Base-by-base conservation (phyloP, 1,140 invertebrate genomes). In the Palaemon carinicauda region DNA sequence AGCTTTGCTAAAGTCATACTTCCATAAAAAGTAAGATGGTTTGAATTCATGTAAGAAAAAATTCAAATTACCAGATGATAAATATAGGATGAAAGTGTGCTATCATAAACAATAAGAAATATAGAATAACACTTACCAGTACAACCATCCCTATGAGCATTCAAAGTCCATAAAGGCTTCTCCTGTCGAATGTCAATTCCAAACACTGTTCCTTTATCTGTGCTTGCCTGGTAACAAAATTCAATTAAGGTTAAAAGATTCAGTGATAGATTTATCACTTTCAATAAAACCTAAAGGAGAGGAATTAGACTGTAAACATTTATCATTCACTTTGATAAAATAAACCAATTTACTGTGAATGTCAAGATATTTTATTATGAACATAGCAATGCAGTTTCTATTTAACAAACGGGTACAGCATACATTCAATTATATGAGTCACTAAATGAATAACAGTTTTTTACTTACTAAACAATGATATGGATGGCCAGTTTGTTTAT, bases 91-190 rank as follows among this genome's bases (percentile, higher is more conserved):
- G 17, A 21, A 54, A 24, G 10, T 12, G 3, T 24, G 15, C 21
- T 14, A 3, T 27, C n/a, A 31, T 24, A 51, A 21, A 29, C 4
- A 5, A 27, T 21, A 65, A 41, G 17, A 41, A 51, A 31, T 87
- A 90, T n/a, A 80, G 78, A 88, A 1, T 88, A 41, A 60, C 19
- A 31, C 60, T 90, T 65, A 89, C 95, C 95, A 89, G 96, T 96
- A 27, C 97, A 94, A 92, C 96, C 95, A 89, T 96, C 94, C 80
- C 94, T 93, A 91, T 98, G 97, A 5, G 96, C 95, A 85, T 94
- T 92, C 3, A 97, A 90, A 53, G 94, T 94, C 95, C 96, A 98
- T 24, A 99, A 85, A 50, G 95, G 93, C 89, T 95, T 80, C 9
- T 89, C 93, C 90, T 94, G 93, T 80, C 96, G 93, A 89, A 94